phyloP scores from a whole-genome alignment of 1,140 invertebrate genomes.

The Mizuhopecten yessoensis region DNA sequence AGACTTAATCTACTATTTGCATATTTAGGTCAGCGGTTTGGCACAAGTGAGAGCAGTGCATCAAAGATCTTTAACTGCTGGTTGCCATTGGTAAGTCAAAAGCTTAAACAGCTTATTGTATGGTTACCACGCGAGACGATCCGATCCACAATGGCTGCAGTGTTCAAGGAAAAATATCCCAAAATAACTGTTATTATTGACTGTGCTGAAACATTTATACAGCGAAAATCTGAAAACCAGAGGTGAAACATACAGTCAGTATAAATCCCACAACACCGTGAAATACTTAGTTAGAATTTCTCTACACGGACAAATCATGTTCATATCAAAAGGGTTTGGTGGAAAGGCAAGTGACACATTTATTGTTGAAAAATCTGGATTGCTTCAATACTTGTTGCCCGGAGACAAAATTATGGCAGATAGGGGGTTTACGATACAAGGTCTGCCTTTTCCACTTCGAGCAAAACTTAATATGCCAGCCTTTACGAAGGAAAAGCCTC shows the following conservation, averaged over 20 bases:
- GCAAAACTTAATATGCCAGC: too few relatives aligned
- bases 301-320: neutral
- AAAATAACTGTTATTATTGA: neutral
- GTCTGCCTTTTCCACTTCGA: too few relatives aligned
- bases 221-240: neutral
- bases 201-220: neutral
- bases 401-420: conserved; percentile 57
- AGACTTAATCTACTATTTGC: neutral
- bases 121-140: neutral
- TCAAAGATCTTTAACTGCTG: neutral
- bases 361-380: conserved; percentile 53
- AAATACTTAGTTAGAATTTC: neutral
- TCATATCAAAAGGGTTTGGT: neutral
- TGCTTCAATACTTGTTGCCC: conserved; percentile 55
- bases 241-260: too few relatives aligned
- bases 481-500: conserved; percentile 59
- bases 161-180: too few relatives aligned
- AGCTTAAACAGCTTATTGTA: neutral
- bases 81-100: neutral
- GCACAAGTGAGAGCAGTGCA: too few relatives aligned
- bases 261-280: too few relatives aligned
- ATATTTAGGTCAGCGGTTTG: too few relatives aligned
- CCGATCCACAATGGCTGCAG: neutral
- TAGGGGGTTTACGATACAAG: conserved; percentile 54
- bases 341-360: conserved; percentile 55